These are phyloP conservation scores for Bathynomus jamesi DNA, from an alignment of 1,140 invertebrate species.

Conservation along the genomic window DNA sequence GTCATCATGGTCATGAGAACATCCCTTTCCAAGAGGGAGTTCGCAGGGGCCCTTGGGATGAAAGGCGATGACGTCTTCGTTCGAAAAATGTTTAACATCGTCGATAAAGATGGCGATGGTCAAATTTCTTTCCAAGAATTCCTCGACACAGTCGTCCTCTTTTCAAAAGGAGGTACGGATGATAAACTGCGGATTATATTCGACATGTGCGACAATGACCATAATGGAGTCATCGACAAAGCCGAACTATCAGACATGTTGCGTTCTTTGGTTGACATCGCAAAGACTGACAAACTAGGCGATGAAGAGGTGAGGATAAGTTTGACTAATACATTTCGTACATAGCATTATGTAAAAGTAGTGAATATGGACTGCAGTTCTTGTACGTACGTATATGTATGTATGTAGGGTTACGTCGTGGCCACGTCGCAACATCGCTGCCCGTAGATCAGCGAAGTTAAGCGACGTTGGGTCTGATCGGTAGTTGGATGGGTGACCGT, in stretches of 20 bases:
- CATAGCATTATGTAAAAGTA: too few relatives aligned
- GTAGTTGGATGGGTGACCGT: too few relatives aligned
- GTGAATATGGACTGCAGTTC: too few relatives aligned
- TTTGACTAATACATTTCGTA: too few relatives aligned
- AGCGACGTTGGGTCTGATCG: too few relatives aligned
- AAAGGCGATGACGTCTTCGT: conserved; percentile 49
- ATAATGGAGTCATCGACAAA: conserved; percentile 91
- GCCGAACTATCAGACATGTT: conserved; percentile 89
- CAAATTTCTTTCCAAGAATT: conserved; percentile 97
- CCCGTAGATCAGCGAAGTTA: too few relatives aligned
- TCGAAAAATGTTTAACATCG: conserved; percentile 97
- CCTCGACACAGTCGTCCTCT: conserved; percentile 86
- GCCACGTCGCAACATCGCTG: too few relatives aligned
- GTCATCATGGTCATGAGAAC: conserved; percentile 87
- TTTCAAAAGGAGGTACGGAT: conserved; percentile 83
- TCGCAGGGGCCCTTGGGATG: conserved; percentile 95
- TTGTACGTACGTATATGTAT: too few relatives aligned
- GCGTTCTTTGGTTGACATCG: conserved; percentile 88
- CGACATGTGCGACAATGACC: conserved; percentile 97
- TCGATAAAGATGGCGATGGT: conserved; percentile 92
- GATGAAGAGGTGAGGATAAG: conserved; percentile 59
- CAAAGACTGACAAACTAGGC: conserved; percentile 71
- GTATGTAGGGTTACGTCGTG: too few relatives aligned
- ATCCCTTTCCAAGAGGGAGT: conserved; percentile 87
- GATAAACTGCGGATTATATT: conserved; percentile 95